phyloP scores from a whole-genome alignment of 2,888 invertebrate species.

The Siphlonurus alternatus region DNA sequence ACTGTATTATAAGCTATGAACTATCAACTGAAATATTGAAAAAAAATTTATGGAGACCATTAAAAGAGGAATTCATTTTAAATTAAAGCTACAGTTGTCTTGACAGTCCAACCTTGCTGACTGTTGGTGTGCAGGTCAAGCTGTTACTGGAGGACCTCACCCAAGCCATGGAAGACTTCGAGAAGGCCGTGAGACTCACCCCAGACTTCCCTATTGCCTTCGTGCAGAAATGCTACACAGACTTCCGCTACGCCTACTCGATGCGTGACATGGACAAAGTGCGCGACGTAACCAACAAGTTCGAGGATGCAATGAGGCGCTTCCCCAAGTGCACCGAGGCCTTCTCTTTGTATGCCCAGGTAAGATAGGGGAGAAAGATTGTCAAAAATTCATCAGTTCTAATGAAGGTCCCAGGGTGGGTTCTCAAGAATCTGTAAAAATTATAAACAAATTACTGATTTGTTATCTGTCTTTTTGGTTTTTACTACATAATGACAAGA shows the following conservation, averaged over 20 bases:
- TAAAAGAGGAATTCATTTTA: too few species aligned
- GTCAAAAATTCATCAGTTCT: too few species aligned
- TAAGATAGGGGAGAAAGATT: slow-evolving; percentile 20
- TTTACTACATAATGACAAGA: background rate
- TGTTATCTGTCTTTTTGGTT: background rate
- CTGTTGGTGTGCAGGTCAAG: slow-evolving; percentile 70
- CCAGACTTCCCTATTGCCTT: slow-evolving; percentile 72
- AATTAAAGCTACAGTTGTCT: too few species aligned
- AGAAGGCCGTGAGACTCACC: slow-evolving; percentile 62
- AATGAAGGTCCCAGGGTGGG: too few species aligned
- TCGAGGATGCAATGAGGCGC: slow-evolving; percentile 55
- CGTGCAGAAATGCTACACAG: slow-evolving; percentile 81
- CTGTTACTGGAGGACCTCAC: slow-evolving; percentile 64
- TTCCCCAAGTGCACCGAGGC: slow-evolving; percentile 78
- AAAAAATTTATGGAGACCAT: too few species aligned
- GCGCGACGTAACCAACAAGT: slow-evolving; percentile 48
- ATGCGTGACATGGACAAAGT: slow-evolving; percentile 42
- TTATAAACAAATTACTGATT: too few species aligned
- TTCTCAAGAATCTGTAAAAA: too few species aligned
- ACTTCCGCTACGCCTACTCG: slow-evolving; percentile 53
- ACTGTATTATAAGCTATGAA: too few species aligned
- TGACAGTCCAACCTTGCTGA: too few species aligned
- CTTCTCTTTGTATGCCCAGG: slow-evolving; percentile 79
- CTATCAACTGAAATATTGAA: too few species aligned
- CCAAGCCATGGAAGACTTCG: slow-evolving; percentile 67